These are phyloP conservation scores for Serripes groenlandicus DNA, from an alignment of 2,888 invertebrate genomes.

Conservation along the genomic window DNA sequence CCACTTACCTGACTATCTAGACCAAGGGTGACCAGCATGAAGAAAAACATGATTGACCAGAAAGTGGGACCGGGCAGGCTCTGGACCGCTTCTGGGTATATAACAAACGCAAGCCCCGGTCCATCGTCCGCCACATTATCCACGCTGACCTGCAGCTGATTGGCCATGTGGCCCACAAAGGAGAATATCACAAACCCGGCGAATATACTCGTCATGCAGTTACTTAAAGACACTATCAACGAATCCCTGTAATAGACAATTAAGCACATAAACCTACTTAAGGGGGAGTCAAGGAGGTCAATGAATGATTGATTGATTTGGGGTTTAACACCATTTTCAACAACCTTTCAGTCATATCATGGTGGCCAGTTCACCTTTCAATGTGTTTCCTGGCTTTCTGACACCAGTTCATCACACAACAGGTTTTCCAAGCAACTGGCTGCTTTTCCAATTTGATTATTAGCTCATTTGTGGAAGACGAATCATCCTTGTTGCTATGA, in stretches of 20 bases:
- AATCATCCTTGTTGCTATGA: no score
- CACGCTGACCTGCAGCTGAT: constrained; percentile 76
- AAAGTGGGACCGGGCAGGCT: constrained; percentile 75
- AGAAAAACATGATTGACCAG: constrained; percentile 81
- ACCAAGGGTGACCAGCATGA: constrained; percentile 80
- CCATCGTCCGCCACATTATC: constrained; percentile 80
- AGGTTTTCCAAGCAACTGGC: no score
- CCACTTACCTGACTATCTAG: constrained; percentile 82
- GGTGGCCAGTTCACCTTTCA: no score
- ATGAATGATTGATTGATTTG: no score
- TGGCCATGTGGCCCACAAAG: constrained; percentile 84
- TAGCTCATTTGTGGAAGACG: no score
- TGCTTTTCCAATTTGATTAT: no score
- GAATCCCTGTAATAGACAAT: constrained; percentile 78
- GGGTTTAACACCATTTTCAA: no score
- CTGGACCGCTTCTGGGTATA: constrained; percentile 80
- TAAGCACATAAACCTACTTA: not conserved
- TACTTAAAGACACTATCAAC: constrained; percentile 81
- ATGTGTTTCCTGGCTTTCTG: no score
- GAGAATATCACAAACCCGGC: constrained; percentile 85
- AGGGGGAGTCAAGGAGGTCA: not conserved
- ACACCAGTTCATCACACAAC: no score
- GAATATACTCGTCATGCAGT: constrained; percentile 83
- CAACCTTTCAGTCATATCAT: no score
- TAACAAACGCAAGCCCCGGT: constrained; percentile 80